Percentiles rank a stretch among this genome's conserved stretches.
Conservation (phyloP, 2,888 invertebrate species). For the Flabesymbios commensalis region DNA sequence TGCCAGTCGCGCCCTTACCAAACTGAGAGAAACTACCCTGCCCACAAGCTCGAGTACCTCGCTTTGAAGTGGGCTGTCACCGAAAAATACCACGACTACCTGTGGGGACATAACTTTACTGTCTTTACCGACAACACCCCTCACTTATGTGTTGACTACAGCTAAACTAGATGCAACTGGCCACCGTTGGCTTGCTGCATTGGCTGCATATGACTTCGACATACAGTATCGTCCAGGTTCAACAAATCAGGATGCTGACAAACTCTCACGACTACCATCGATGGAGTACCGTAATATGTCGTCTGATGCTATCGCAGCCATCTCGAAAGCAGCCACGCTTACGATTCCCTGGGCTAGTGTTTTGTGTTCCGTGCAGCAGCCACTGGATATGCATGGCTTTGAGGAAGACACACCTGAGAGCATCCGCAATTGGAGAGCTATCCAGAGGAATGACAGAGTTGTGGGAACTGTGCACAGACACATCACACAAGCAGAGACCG, state of each 20-base stretch:
- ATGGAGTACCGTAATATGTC: too few species aligned
- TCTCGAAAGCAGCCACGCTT: too few species aligned
- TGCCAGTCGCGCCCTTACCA: conserved; percentile 25
- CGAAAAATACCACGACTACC: conserved; percentile 25
- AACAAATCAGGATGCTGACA: conserved; percentile 32
- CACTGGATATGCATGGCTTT: too few species aligned
- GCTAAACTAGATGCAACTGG: conserved; percentile 34
- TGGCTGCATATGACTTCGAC: conserved; percentile 26
- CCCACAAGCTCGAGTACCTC: conserved; percentile 28
- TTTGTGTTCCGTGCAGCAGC: too few species aligned
- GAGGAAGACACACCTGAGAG: too few species aligned
- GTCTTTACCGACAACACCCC: conserved; percentile 32
- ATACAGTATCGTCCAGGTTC: conserved; percentile 31
- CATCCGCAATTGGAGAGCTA: background rate
- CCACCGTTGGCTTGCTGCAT: conserved; percentile 28
- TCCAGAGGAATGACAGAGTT: background rate
- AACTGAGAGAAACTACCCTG: conserved; percentile 23
- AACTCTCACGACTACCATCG: conserved; percentile 22
- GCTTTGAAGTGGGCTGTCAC: conserved; percentile 28
- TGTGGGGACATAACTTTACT: conserved; percentile 19
- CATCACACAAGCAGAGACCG: background rate
- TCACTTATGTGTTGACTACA: conserved; percentile 29
- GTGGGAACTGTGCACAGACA: background rate
- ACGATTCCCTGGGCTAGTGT: too few species aligned
- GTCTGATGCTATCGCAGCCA: too few species aligned